Conservation (phyloP, 2,113 vertebrate species). For the Cryptomyrus ogoouensis region DNA sequence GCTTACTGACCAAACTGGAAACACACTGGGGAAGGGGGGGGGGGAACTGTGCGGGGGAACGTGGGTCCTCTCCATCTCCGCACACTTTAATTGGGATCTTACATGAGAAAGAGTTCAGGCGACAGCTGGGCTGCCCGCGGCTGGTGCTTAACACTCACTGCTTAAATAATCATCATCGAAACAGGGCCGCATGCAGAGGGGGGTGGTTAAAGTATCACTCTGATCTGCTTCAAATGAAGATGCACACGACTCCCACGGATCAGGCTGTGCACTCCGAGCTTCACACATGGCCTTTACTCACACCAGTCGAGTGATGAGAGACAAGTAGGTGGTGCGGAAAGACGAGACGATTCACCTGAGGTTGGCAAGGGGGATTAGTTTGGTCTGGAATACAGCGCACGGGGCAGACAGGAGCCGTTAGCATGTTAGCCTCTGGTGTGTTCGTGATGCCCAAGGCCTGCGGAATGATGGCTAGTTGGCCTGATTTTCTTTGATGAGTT, state of each 20-base stretch:
- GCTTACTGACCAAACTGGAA: conserved; percentile 81
- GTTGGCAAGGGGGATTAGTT: neutral
- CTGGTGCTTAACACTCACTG: neutral
- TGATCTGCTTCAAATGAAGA: neutral
- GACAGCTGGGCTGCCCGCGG: conserved; percentile 3
- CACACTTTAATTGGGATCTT: conserved; percentile 69
- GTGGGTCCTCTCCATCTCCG: conserved; percentile 70
- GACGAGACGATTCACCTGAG: neutral
- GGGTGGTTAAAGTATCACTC: neutral
- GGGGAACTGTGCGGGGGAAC: conserved; percentile 60
- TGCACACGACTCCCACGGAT: no score
- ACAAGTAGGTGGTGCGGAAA: neutral
- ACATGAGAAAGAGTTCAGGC: conserved; percentile 52
- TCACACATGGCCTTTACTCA: neutral
- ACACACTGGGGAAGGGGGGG: conserved; percentile 68
- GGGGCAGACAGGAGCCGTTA: neutral
- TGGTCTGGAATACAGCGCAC: neutral
- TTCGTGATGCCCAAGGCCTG: neutral
- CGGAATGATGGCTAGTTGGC: neutral
- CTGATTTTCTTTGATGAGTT: neutral
- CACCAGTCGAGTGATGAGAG: neutral
- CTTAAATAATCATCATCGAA: conserved; percentile 20
- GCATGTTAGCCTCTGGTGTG: neutral
- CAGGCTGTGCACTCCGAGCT: neutral
- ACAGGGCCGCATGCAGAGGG: neutral